Conservation (phyloP, 64 coral and sea anemone species). For the Montipora sp. region DNA sequence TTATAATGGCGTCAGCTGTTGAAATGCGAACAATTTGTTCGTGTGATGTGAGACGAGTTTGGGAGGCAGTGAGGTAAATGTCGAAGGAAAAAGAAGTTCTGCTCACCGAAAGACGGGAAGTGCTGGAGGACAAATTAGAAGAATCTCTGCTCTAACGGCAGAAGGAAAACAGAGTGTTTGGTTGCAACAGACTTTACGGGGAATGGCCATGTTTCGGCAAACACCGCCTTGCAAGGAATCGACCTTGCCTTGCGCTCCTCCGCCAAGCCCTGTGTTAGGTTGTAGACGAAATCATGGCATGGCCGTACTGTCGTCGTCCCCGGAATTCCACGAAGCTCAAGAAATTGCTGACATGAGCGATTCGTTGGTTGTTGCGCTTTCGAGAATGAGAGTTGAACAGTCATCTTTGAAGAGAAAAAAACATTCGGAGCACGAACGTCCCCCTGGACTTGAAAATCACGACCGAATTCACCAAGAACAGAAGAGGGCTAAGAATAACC, state of each 20-base stretch:
- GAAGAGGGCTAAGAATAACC: constrained; percentile 68
- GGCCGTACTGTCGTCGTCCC: constrained; percentile 65
- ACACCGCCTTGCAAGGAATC: constrained; percentile 37
- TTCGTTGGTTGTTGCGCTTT: constrained; percentile 64
- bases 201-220: constrained; percentile 42
- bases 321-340: constrained; percentile 53
- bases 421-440: constrained; percentile 73
- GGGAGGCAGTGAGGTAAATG: constrained; percentile 8
- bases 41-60: constrained; percentile 33
- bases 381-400: constrained; percentile 80
- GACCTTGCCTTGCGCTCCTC: constrained; percentile 71
- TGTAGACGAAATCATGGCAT: constrained; percentile 71
- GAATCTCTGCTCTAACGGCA: neutral
- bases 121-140: neutral
- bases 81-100: constrained; percentile 34
- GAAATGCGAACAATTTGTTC: constrained; percentile 14
- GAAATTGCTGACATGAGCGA: constrained; percentile 73
- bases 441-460: constrained; percentile 49
- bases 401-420: constrained; percentile 80
- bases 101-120: neutral
- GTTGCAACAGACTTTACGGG: neutral
- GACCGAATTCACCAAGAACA: constrained; percentile 53
- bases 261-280: constrained; percentile 66
- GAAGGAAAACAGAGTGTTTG: neutral
- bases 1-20: constrained; percentile 57